Evolutionary conservation across 2,113 vertebrate species (phyloP), one percentile per base, ranked within the genome.

Genomic region (Pseudolaguvia tuberculata): DNA sequence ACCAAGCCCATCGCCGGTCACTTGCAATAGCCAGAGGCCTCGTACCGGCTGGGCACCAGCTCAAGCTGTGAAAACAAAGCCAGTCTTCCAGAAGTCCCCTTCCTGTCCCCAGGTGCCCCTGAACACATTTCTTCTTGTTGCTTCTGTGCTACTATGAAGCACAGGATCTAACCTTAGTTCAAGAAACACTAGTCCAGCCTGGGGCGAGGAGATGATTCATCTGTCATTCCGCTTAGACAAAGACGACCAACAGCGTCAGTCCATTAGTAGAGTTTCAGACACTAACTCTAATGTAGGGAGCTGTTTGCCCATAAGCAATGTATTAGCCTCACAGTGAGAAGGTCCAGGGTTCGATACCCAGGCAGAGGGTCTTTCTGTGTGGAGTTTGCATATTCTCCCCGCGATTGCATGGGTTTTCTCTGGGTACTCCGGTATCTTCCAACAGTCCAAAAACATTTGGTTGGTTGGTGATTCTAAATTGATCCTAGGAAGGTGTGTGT

Each of bases 11-110:
- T 39, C 67, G 47, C 27, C 72, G n/a, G n/a, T 45, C 20, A 7
- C 50, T 65, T 42, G 21, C 72, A 56, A 47, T 74, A 45, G 59
- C 72, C 61, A 25, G 48, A 65, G 72, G 72, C 50, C 23, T 52
- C 9, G 51, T 25, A 15, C 61, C 42, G 72, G 7, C 39, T 9
- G 5, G 9, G 59, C 51, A 9, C 56, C 71, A 63, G 29, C 65
- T 66, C 48, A 73, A 79, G 65, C 55, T 59, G 5, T 27, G 45
- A 23, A 63, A 68, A 73, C 70, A 70, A 29, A 21, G 15, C 48
- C 61, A 20, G 45, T 35, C 67, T 53, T 48, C 17, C 35, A 1
- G 9, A 35, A 27, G 23, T 57, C 39, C 20, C 68, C 25, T 45
- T 66, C 76, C 50, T 2, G 5, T 55, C 57, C 20, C 53, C 31